phyloP scores from a whole-genome alignment of 2,113 vertebrate genomes.

The Psophia crepitans region DNA sequence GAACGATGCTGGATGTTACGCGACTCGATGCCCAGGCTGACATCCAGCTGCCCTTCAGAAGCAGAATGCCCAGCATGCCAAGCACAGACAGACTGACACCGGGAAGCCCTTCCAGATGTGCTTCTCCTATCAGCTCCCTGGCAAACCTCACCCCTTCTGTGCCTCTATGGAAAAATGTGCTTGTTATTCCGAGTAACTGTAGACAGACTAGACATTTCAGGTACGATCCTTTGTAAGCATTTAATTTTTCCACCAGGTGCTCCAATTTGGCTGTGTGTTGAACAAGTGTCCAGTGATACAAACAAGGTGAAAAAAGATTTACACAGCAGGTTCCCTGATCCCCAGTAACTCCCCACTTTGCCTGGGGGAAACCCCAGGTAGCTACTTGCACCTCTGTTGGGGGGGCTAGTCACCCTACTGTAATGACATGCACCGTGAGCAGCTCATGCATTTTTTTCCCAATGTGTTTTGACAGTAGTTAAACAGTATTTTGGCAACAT shows the following conservation, averaged over 20 bases:
- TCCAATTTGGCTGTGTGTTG: background rate
- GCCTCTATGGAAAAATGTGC: background rate
- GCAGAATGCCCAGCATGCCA: background rate
- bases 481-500: background rate
- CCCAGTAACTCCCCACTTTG: background rate
- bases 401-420: accelerated
- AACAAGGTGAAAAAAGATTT: background rate
- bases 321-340: background rate
- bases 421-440: background rate
- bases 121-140: background rate
- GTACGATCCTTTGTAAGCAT: background rate
- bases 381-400: background rate
- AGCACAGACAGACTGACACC: background rate
- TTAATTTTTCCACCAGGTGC: background rate
- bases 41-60: background rate
- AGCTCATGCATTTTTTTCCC: background rate
- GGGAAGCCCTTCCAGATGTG: background rate
- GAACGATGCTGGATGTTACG: background rate
- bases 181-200: background rate
- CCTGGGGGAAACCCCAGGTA: background rate
- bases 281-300: background rate
- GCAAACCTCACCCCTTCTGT: background rate
- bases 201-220: background rate
- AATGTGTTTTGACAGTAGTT: background rate
- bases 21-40: background rate